These are phyloP conservation scores for Anthopleura sola DNA, from an alignment of 64 coral and sea anemone species.

Conservation along the genomic window DNA sequence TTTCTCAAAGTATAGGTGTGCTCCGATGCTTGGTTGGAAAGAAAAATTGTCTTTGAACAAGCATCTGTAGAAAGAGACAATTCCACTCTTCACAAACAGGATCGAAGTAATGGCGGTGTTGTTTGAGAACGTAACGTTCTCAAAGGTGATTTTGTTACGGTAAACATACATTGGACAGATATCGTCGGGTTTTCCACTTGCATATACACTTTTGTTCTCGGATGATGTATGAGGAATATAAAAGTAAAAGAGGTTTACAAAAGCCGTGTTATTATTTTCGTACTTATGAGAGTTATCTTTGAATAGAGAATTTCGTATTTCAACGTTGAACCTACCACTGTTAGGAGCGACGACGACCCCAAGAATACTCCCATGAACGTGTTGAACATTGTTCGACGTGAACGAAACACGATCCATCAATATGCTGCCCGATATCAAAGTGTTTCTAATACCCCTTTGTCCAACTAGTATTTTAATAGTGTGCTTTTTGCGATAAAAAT, in stretches of 20 bases:
- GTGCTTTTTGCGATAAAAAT: background rate
- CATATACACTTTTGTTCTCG: background rate
- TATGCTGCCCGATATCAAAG: background rate
- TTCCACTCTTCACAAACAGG: conserved; percentile 4
- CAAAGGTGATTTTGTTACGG: background rate
- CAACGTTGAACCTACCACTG: background rate
- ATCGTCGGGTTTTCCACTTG: background rate
- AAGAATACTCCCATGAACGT: background rate
- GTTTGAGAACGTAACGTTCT: conserved; percentile 6
- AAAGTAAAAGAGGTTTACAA: conserved; percentile 1
- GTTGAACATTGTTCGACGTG: background rate
- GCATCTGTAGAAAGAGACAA: conserved; percentile 24
- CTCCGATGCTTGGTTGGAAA: background rate
- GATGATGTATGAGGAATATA: background rate
- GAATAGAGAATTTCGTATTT: background rate
- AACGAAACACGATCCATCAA: background rate
- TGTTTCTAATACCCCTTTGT: too few species aligned
- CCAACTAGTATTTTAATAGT: background rate
- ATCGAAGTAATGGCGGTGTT: background rate
- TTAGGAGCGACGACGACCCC: background rate
- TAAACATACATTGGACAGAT: background rate
- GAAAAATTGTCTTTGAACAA: conserved; percentile 56
- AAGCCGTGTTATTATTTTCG: background rate
- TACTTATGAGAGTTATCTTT: background rate
- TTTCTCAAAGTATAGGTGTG: conserved; percentile 19